Conservation (phyloP, 64 coral and sea anemone species). For the Porites lutea region DNA sequence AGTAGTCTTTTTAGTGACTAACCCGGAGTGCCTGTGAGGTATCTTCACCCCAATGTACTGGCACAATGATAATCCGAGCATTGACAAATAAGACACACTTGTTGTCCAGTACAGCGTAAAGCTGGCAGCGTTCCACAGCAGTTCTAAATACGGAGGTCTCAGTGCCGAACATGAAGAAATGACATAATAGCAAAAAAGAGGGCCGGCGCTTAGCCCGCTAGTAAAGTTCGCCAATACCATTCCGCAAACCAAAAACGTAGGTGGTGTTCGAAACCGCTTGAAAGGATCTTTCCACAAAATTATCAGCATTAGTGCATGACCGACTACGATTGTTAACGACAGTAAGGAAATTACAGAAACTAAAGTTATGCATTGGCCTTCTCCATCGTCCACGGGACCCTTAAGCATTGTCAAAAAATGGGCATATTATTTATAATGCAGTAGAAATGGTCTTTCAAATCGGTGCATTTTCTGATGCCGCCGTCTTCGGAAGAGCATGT, state of each 20-base stretch:
- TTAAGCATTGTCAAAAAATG: no score
- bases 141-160: neutral
- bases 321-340: neutral
- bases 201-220: slow-evolving; percentile 22
- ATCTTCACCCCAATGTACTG: slow-evolving; percentile 44
- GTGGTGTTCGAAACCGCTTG: slow-evolving; percentile 21
- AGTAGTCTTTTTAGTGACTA: slow-evolving; percentile 26
- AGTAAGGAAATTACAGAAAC: neutral
- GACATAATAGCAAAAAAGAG: neutral
- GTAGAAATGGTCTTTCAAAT: neutral
- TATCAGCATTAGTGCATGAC: slow-evolving; percentile 21
- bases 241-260: slow-evolving; percentile 16
- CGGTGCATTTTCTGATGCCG: neutral
- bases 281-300: slow-evolving; percentile 43
- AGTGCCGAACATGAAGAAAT: neutral
- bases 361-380: neutral
- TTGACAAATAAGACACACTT: slow-evolving; percentile 38
- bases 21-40: slow-evolving; percentile 14
- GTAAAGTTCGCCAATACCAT: slow-evolving; percentile 27
- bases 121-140: neutral
- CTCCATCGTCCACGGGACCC: neutral
- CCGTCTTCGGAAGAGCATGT: no score
- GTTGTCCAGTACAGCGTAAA: slow-evolving; percentile 32
- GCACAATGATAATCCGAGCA: slow-evolving; percentile 50
- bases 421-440: neutral